These are phyloP conservation scores for Osmerus eperlanus DNA, from an alignment of 2,113 vertebrate species.

Conservation along the genomic window DNA sequence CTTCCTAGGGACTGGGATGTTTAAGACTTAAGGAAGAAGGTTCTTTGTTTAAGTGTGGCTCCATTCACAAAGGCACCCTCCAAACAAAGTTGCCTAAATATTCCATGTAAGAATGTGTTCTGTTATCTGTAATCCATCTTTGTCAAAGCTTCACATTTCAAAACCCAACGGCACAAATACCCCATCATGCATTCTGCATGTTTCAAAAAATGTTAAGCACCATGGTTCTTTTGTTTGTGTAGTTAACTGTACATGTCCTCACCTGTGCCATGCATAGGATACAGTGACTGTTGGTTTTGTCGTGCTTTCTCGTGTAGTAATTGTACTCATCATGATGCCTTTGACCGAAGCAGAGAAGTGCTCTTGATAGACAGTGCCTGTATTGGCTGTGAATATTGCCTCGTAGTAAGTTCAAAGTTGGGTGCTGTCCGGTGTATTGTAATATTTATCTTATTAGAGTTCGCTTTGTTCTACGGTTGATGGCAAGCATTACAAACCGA, in stretches of 20 bases:
- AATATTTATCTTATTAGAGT: not conserved
- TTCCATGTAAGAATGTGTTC: constrained; percentile 11
- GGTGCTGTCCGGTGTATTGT: not conserved
- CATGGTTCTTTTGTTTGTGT: constrained; percentile 13
- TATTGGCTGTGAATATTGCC: constrained; percentile 41
- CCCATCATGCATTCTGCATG: constrained; percentile 32
- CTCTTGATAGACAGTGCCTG: constrained; percentile 57
- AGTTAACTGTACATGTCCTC: not conserved
- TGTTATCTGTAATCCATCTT: no score
- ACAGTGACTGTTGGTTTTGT: constrained; percentile 13
- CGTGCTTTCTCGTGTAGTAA: not conserved
- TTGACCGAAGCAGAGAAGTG: constrained; percentile 47
- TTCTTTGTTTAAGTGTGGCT: no score
- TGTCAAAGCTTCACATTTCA: not conserved
- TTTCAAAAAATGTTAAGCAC: not conserved
- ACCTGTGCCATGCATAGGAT: constrained; percentile 36
- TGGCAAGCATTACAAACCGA: not conserved
- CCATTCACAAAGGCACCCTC: not conserved
- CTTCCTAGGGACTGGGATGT: no score
- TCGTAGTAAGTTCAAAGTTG: constrained; percentile 10
- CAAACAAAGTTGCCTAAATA: not conserved
- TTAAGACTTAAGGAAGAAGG: not conserved
- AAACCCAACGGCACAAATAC: constrained; percentile 16
- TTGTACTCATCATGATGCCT: constrained; percentile 23
- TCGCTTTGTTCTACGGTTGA: not conserved